Percentiles rank a stretch among this genome's conserved stretches.
Evolutionary conservation across 2,888 invertebrate genomes (phyloP).

Genomic region (Serrognathus titanus): DNA sequence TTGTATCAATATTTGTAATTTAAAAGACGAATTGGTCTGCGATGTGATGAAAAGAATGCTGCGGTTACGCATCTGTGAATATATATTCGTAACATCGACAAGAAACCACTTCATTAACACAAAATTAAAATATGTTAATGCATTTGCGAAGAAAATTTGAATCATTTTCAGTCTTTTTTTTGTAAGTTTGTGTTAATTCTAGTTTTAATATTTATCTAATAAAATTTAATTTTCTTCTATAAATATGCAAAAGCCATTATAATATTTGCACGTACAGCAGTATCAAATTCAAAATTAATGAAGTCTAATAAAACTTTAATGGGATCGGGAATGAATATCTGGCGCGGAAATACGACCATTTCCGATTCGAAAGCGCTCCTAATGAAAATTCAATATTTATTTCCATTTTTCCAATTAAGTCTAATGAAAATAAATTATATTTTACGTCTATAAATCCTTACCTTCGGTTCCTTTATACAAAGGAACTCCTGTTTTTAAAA

Average conservation of each 20-base stretch:
- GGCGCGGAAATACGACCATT: constrained; percentile 23
- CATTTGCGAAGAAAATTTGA: no score
- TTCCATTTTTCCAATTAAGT: constrained; percentile 37
- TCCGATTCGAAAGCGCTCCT: constrained; percentile 24
- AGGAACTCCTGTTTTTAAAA: constrained; percentile 16
- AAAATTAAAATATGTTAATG: no score
- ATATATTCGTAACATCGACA: no score
- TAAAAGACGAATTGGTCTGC: constrained; percentile 43
- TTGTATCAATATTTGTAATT: constrained; percentile 52
- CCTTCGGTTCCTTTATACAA: constrained; percentile 15
- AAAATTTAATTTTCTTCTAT: no score
- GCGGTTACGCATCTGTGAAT: no score
- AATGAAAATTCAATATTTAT: constrained; percentile 36
- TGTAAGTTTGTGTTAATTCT: no score
- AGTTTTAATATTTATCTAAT: no score
- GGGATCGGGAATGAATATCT: constrained; percentile 18
- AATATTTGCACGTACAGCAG: not conserved
- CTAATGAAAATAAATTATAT: constrained; percentile 44
- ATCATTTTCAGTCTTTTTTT: no score
- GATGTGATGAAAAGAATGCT: not conserved
- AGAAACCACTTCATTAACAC: no score
- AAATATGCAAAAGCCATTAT: no score
- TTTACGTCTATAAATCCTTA: constrained; percentile 19
- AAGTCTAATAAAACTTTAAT: constrained; percentile 21
- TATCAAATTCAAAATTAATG: constrained; percentile 21